Evolutionary conservation across 2,888 invertebrate species (phyloP), one percentile per base, ranked within the genome.

Genomic region (Helicoverpa assulta): DNA sequence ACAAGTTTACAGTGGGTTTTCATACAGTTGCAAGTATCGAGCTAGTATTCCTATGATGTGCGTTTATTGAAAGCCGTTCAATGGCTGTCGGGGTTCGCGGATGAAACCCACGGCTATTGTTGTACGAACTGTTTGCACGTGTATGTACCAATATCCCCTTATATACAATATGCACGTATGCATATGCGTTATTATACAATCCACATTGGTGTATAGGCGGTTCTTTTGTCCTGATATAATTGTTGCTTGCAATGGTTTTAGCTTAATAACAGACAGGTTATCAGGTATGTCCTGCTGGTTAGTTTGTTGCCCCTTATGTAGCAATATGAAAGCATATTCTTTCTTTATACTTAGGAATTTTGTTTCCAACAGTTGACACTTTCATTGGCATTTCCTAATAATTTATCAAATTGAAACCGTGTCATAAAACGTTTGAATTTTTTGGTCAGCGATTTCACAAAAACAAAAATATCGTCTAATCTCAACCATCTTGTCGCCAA

Each of bases 11-110:
- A 47, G 5, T 19, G 33, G 26, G 33, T 62, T 62, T 18, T 47
- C 12, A 14, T 7, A 58, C 50, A 63, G 16, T 64, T 62, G 50
- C 52, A n/a, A 55, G 53, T 19, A 21, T 26, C 16, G 26, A 43
- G 54, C 50, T 62, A 65, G 61, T 55, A 47, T 60, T 37, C 47
- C 6, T 54, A 52, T 53, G 29, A 63, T 60, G 50, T 67, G 52
- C 59, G 51, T 67, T 67, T 67, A 70, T 77, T 71, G 52, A 71
- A 73, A 80, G 50, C 40, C 33, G 43, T 67, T 68, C 56, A 68
- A 80, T 67, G 26, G 51, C 59, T 37, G 54, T 18, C 21, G 51
- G 33, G 54, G 53, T 53, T 16, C 58, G 8, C 14, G 37, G 53
- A 57, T 50, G 26, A 10, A 43, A 16, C 37, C 52, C 26, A 5